Evolutionary conservation across 1,140 invertebrate genomes (phyloP).

Genomic region (Augochlora pura): DNA sequence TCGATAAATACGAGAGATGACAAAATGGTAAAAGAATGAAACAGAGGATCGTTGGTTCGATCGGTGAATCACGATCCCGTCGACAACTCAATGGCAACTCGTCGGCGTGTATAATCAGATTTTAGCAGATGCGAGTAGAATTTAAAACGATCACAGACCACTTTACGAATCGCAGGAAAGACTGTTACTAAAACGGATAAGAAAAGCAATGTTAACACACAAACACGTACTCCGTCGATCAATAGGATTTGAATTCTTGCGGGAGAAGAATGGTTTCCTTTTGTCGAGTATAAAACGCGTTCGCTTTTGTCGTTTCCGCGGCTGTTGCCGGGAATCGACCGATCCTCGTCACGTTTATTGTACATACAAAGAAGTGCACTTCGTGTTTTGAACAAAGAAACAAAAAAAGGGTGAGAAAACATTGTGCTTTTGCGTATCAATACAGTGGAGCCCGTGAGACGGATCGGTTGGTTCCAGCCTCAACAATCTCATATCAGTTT

Average conservation of each 20-base stretch:
- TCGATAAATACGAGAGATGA: not conserved
- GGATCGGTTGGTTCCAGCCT: conserved; percentile 15
- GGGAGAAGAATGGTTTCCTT: not conserved
- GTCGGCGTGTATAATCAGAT: conserved; percentile 18
- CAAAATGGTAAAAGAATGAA: not conserved
- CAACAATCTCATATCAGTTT: conserved; percentile 49
- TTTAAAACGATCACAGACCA: conserved; percentile 16
- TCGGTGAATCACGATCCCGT: conserved; percentile 21
- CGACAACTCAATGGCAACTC: not conserved
- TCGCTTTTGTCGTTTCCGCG: not conserved
- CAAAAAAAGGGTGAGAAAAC: too few species aligned
- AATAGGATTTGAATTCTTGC: not conserved
- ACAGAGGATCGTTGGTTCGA: conserved; percentile 11
- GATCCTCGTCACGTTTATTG: conserved; percentile 25
- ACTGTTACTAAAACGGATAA: conserved; percentile 26
- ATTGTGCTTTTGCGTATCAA: not conserved
- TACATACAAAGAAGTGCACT: conserved; percentile 46
- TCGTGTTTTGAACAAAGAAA: conserved; percentile 9
- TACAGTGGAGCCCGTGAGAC: not conserved
- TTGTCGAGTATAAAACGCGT: not conserved
- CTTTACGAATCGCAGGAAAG: conserved; percentile 15
- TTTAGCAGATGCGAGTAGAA: conserved; percentile 44
- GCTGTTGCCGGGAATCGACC: conserved; percentile 9
- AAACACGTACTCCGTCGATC: conserved; percentile 4
- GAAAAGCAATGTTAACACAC: conserved; percentile 39